Percentiles rank a stretch among this genome's conserved stretches.
These are phyloP conservation scores for Nycticebus coucang DNA, from an alignment of 2,113 vertebrate genomes.

Conservation along the genomic window DNA sequence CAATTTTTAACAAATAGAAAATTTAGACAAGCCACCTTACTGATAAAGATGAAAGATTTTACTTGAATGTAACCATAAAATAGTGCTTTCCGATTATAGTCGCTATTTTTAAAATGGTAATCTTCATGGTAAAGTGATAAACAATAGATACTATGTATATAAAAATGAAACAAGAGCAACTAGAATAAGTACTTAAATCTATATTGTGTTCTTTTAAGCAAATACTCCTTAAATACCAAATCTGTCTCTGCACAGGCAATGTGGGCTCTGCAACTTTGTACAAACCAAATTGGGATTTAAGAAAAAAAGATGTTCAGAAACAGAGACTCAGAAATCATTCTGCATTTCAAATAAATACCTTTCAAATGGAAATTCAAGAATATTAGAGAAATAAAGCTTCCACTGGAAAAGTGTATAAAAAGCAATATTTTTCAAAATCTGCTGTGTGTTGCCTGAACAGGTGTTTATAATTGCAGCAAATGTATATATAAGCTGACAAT, in stretches of 20 bases:
- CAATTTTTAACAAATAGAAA: neutral
- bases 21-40: neutral
- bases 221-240: neutral
- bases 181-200: neutral
- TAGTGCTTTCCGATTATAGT: too few relatives aligned
- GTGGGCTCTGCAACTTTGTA: neutral
- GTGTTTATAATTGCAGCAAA: rapidly evolving
- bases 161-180: neutral
- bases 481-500: neutral
- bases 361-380: neutral
- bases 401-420: neutral
- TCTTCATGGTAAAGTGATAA: neutral
- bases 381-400: neutral
- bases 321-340: neutral
- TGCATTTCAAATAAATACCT: neutral
- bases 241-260: neutral
- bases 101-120: neutral
- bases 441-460: too few relatives aligned
- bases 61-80: neutral
- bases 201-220: neutral
- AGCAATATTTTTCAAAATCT: neutral
- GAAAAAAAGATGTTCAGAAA: neutral
- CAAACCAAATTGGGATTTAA: neutral
- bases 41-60: neutral
- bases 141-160: neutral